Evolutionary conservation across 2,888 invertebrate genomes (phyloP), one percentile per base, ranked within the genome.

Genomic region (Anarsia innoxiella): DNA sequence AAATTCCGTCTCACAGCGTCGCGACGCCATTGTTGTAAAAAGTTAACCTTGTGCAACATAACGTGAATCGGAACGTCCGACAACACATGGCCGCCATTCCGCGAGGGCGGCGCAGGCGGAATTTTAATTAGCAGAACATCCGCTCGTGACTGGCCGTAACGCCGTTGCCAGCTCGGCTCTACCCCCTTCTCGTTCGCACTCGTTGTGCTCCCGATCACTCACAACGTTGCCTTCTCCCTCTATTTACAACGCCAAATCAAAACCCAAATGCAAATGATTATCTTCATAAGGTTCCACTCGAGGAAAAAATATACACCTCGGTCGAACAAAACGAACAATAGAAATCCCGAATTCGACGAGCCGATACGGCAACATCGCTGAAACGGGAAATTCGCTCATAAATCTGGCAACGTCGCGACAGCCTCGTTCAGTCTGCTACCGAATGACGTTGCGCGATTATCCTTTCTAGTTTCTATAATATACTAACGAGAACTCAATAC

Each of bases 101-200:
- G 83, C 80, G 83, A 83, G 83, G 83, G 83, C 78, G 83, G 80
- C 79, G 72, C 82, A 80, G 83, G 82, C 84, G 82, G 84, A 84
- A 84, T 84, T 83, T 84, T 84, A 84, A 84, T 84, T 84, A 84
- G 80, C 80, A 82, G 84, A 83, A 84, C 82, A 84, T 84, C 84
- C 84, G 84, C 80, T 83, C 82, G 73, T 77, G 74, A 76, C 74
- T 77, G 66, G 61, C 65, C 58, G 59, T 65, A 70, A 79, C 82
- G 75, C 60, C 62, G 83, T 80, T 83, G 83, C 80, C 83, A 74
- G 66, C 66, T 72, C 59, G 63, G 66, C 59, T 45, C 48, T 57
- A 52, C 52, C 39, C 52, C 63, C 60, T 49, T 77, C 77, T 66
- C 76, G 59, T 61, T 82, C 70, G 35, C 64, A 59, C 74, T 43